A percentile compares a stretch with the other conserved stretches of the same genome.
Evolutionary conservation across 2,797 vertebrate species (phyloP).

Genomic region (Silurus lanzhouensis): DNA sequence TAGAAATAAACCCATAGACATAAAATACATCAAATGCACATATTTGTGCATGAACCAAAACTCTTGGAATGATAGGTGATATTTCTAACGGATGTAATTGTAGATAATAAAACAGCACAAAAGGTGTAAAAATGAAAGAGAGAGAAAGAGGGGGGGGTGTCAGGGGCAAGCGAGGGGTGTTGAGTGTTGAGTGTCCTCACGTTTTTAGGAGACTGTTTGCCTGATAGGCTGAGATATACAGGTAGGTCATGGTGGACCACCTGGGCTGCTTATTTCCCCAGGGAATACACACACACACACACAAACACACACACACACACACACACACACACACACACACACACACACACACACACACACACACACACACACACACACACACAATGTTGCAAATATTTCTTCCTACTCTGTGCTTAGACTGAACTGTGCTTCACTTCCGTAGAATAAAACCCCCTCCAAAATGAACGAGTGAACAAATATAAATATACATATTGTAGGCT

Average conservation of each 20-base stretch:
- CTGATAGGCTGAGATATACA: constrained; percentile 53
- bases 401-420: not conserved
- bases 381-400: not conserved
- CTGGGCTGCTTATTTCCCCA: constrained; percentile 64
- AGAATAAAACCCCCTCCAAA: not conserved
- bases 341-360: not conserved
- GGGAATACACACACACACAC: constrained; percentile 34
- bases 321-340: constrained; percentile 15
- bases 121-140: constrained; percentile 65
- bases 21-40: not conserved
- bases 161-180: constrained; percentile 67
- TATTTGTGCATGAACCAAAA: not conserved
- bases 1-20: not conserved
- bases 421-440: not conserved
- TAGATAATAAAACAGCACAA: constrained; percentile 37
- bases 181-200: constrained; percentile 74
- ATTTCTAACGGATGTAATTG: not conserved
- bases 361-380: not conserved
- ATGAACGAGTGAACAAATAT: not conserved
- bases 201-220: constrained; percentile 57
- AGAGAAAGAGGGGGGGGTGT: constrained; percentile 57
- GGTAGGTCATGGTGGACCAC: constrained; percentile 68
- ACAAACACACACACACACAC: not conserved
- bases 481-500: not conserved
- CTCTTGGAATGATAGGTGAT: not conserved